phyloP scores from a whole-genome alignment of 2,888 invertebrate genomes.

The Pristionchus fissidentatus region DNA sequence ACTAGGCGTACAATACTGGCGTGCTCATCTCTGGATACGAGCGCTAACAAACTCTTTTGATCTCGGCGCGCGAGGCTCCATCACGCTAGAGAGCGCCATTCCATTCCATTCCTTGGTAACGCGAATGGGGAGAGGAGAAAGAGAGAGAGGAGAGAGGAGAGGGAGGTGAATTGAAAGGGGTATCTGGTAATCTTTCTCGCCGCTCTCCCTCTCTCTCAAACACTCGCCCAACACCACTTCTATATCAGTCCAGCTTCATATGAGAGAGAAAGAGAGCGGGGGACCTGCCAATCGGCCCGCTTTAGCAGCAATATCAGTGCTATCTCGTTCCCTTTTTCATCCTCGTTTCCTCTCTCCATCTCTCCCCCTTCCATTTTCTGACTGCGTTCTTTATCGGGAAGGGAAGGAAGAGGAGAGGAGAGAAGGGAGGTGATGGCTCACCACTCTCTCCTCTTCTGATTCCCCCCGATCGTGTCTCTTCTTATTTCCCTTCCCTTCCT shows the following conservation, averaged over 20 bases:
- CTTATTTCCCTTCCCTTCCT: not conserved
- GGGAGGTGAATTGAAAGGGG: too few species aligned
- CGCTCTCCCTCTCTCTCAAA: slow-evolving; percentile 18
- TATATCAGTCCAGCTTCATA: not conserved
- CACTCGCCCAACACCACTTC: not conserved
- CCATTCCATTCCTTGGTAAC: slow-evolving; percentile 18
- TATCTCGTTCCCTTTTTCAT: not conserved
- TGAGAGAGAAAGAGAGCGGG: too few species aligned
- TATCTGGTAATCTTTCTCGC: not conserved
- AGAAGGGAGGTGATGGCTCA: not conserved
- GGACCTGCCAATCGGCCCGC: too few species aligned
- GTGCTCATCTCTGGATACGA: not conserved
- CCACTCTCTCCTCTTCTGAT: not conserved
- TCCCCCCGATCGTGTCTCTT: not conserved
- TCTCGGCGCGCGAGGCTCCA: too few species aligned
- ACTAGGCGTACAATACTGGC: not conserved
- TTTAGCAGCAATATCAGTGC: not conserved
- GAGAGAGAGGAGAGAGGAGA: not conserved
- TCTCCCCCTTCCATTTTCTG: not conserved
- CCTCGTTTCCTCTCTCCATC: not conserved
- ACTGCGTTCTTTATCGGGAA: not conserved
- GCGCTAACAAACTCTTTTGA: too few species aligned
- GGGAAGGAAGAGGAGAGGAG: not conserved
- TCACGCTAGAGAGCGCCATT: too few species aligned
- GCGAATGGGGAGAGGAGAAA: not conserved